A percentile compares a stretch with the other conserved stretches of the same genome.
These are phyloP conservation scores for Acyrthosiphon pisum DNA, from an alignment of 1,140 invertebrate genomes.

Conservation along the genomic window DNA sequence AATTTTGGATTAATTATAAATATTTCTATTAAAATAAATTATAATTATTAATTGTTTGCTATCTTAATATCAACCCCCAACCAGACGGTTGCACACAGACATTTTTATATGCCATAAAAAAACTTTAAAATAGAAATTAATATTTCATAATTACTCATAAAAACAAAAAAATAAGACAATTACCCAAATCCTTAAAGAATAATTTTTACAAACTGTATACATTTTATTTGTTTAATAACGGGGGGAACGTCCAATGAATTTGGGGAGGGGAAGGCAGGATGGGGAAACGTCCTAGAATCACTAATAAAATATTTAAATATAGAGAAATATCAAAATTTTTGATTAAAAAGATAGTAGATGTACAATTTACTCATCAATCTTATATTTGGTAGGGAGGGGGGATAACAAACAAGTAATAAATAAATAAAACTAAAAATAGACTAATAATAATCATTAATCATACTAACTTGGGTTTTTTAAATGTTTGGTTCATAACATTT, in stretches of 20 bases:
- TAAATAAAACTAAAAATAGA: not conserved
- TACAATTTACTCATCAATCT: not conserved
- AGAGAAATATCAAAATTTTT: no score
- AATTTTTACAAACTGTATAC: not conserved
- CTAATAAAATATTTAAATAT: no score
- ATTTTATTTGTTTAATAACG: not conserved
- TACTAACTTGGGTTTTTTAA: constrained; percentile 55
- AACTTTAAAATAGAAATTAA: not conserved
- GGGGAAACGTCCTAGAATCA: no score
- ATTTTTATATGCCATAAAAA: not conserved
- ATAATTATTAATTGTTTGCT: not conserved
- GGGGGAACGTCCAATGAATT: no score
- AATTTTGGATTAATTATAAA: not conserved
- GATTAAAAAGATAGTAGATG: no score
- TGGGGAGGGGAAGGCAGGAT: no score
- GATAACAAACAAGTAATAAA: not conserved
- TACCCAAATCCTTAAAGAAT: not conserved
- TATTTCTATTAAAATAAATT: not conserved
- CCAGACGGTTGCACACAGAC: not conserved
- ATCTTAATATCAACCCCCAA: not conserved
- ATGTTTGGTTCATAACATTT: constrained; percentile 41
- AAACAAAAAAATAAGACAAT: not conserved
- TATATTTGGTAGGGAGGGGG: not conserved
- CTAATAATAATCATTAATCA: not conserved
- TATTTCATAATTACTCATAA: not conserved